Evolutionary conservation across 2,888 invertebrate species (phyloP).

Genomic region (Tuta absoluta): DNA sequence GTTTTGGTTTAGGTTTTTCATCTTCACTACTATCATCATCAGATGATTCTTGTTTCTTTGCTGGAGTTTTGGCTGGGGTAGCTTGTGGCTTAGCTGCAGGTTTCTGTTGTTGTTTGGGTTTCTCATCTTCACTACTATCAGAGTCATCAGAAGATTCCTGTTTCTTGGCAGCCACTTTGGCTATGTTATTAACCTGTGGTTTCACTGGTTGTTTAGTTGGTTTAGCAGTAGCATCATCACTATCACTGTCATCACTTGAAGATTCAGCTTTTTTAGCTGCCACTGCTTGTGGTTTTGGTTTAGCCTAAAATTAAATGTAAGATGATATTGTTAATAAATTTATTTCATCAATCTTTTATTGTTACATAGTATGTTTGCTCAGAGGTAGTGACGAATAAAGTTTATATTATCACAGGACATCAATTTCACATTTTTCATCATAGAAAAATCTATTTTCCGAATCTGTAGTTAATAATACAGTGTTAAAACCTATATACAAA

Average conservation of each 20-base stretch:
- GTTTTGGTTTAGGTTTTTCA: slow-evolving; percentile 40
- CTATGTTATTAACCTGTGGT: background rate
- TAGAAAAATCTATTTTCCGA: slow-evolving; percentile 33
- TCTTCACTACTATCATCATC: slow-evolving; percentile 66
- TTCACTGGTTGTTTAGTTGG: slow-evolving; percentile 37
- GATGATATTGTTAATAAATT: too few relatives aligned
- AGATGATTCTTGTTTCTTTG: slow-evolving; percentile 51
- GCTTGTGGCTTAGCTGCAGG: slow-evolving; percentile 27
- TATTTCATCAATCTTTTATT: background rate
- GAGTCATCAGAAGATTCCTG: slow-evolving; percentile 53
- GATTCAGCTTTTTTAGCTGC: slow-evolving; percentile 60
- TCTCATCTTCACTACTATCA: slow-evolving; percentile 51
- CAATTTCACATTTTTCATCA: slow-evolving; percentile 56
- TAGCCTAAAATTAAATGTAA: slow-evolving; percentile 33
- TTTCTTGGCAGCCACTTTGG: slow-evolving; percentile 36
- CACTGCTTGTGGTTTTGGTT: slow-evolving; percentile 33
- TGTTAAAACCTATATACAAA: too few relatives aligned
- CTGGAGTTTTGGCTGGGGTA: slow-evolving; percentile 30
- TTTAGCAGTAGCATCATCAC: slow-evolving; percentile 54
- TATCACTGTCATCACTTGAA: slow-evolving; percentile 53
- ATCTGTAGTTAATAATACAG: too few relatives aligned
- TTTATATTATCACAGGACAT: slow-evolving; percentile 49
- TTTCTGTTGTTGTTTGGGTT: slow-evolving; percentile 33
- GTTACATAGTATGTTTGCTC: slow-evolving; percentile 33
- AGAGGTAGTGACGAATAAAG: slow-evolving; percentile 73